Conservation (phyloP, 2,797 vertebrate genomes). For the Acanthis flammea region DNA sequence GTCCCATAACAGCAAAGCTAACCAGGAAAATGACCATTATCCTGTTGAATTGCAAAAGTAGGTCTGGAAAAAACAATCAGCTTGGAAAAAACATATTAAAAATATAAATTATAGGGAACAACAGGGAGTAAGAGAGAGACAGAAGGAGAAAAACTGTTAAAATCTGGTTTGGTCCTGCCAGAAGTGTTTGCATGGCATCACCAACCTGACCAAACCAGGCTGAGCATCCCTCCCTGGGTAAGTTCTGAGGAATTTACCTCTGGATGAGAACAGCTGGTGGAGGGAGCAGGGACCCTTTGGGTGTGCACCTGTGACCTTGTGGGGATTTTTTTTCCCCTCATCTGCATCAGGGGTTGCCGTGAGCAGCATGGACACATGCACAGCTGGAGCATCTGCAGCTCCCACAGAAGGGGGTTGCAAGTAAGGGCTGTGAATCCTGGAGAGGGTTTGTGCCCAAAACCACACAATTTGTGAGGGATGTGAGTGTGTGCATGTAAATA, state of each 20-base stretch:
- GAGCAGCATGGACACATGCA: not conserved
- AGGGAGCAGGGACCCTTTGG: not conserved
- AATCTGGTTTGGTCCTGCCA: not conserved
- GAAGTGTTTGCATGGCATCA: not conserved
- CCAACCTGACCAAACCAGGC: accelerated
- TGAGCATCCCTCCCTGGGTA: not conserved
- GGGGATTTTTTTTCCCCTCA: not conserved
- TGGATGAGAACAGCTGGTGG: not conserved
- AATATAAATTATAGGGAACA: not conserved
- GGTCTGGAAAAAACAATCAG: not conserved
- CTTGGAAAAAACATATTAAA: not conserved
- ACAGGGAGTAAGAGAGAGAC: not conserved
- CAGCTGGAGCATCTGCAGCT: not conserved
- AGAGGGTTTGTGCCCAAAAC: accelerated
- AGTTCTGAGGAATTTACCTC: not conserved
- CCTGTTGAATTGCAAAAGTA: not conserved
- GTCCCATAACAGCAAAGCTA: not conserved
- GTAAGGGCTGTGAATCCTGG: not conserved
- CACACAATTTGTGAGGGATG: not conserved
- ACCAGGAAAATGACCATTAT: not conserved
- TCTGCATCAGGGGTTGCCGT: accelerated
- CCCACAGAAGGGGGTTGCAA: not conserved
- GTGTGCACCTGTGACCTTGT: accelerated
- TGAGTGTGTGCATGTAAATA: not conserved
- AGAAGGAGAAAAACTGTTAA: not conserved